These are phyloP conservation scores for Drosophila peninsularis DNA, from an alignment of 2,888 invertebrate species.

Conservation along the genomic window DNA sequence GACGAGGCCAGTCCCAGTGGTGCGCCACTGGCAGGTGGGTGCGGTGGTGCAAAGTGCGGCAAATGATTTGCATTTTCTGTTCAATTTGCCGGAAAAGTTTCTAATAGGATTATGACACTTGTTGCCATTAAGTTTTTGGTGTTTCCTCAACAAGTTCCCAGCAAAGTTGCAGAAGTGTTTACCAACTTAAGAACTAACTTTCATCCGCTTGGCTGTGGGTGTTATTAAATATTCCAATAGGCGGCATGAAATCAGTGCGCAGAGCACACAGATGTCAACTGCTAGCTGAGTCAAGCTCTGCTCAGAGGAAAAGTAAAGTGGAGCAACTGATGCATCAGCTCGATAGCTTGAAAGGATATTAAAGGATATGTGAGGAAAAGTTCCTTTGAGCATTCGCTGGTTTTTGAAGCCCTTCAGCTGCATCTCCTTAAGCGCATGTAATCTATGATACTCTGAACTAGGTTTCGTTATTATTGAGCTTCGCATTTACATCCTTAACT, in stretches of 20 bases:
- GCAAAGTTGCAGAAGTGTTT: constrained; percentile 22
- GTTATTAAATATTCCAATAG: constrained; percentile 2
- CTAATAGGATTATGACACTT: constrained; percentile 21
- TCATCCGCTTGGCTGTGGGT: neutral
- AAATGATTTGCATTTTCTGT: constrained; percentile 19
- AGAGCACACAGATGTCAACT: neutral
- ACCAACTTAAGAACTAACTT: constrained; percentile 8
- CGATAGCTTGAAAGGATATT: too few species aligned
- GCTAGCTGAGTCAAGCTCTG: neutral
- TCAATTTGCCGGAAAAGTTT: constrained; percentile 23
- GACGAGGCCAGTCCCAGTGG: constrained; percentile 56
- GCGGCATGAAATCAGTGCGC: neutral
- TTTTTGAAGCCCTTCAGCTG: neutral
- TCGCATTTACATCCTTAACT: neutral
- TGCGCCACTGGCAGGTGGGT: constrained; percentile 49
- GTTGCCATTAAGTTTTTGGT: constrained; percentile 6
- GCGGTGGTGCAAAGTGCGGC: neutral
- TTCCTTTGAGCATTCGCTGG: neutral
- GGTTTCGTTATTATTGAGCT: neutral
- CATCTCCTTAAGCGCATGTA: too few species aligned
- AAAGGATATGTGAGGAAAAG: too few species aligned
- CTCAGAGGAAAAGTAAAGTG: neutral
- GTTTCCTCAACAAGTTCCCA: constrained; percentile 9
- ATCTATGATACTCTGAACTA: neutral
- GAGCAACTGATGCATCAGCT: too few species aligned